Percentiles rank a stretch among this genome's conserved stretches.
Conservation (phyloP, 2,797 vertebrate species). For the Arrhamphus sclerolepis region DNA sequence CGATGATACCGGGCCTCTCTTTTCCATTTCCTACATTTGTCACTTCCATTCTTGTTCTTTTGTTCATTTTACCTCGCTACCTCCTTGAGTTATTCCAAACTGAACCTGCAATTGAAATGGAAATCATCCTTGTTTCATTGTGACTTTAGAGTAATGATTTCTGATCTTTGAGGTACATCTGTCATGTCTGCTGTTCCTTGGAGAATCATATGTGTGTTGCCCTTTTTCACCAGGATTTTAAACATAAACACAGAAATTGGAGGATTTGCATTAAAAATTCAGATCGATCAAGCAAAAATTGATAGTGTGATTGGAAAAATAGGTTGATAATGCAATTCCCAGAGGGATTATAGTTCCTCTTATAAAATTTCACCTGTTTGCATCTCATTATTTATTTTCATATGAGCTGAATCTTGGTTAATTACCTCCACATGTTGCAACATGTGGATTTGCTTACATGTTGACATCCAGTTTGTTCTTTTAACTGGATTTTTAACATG, state of each 20-base stretch:
- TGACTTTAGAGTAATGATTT: slow-evolving; percentile 67
- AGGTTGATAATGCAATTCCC: slow-evolving; percentile 35
- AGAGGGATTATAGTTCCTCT: slow-evolving; percentile 34
- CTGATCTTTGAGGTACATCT: slow-evolving; percentile 54
- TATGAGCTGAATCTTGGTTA: slow-evolving; percentile 41
- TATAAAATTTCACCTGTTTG: slow-evolving; percentile 40
- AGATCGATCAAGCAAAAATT: slow-evolving; percentile 26
- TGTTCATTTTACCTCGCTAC: slow-evolving; percentile 70
- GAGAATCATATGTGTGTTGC: slow-evolving; percentile 55
- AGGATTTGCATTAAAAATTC: slow-evolving; percentile 30
- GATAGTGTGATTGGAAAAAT: slow-evolving; percentile 39
- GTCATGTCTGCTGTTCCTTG: slow-evolving; percentile 68
- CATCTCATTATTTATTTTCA: slow-evolving; percentile 43
- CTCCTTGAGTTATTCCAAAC: slow-evolving; percentile 76
- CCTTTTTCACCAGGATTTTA: slow-evolving; percentile 55
- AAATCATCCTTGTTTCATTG: slow-evolving; percentile 60
- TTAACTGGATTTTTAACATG: slow-evolving; percentile 6
- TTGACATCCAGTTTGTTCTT: slow-evolving; percentile 23
- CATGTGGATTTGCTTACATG: too few relatives aligned
- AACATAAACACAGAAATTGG: slow-evolving; percentile 55
- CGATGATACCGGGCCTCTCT: slow-evolving; percentile 60
- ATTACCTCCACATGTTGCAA: too few relatives aligned
- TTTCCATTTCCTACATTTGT: slow-evolving; percentile 75
- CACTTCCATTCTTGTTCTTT: slow-evolving; percentile 78
- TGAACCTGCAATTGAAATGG: slow-evolving; percentile 72